Conservation (phyloP, 2,113 vertebrate species). For the Zingel zingel region DNA sequence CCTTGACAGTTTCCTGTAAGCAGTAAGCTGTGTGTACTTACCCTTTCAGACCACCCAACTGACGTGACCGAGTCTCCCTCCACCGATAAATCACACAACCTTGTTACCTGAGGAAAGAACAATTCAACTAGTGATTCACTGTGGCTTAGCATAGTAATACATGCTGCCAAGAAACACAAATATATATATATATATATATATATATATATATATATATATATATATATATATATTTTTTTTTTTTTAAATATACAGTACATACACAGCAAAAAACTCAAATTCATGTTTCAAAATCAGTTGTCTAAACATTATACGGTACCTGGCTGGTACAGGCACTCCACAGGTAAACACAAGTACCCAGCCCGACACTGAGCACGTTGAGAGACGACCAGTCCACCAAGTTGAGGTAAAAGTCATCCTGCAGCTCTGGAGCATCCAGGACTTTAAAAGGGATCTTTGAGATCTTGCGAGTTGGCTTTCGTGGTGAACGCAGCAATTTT, state of each 20-base stretch:
- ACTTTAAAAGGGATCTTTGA: slow-evolving; percentile 98
- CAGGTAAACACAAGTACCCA: slow-evolving; percentile 95
- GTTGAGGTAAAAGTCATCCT: slow-evolving; percentile 96
- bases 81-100: slow-evolving; percentile 93
- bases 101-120: slow-evolving; percentile 86
- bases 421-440: slow-evolving; percentile 92
- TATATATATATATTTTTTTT: no score
- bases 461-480: slow-evolving; percentile 95
- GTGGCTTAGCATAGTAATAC: neutral
- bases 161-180: neutral
- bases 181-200: no score
- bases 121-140: neutral
- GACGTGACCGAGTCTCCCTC: slow-evolving; percentile 95
- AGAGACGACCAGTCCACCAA: slow-evolving; percentile 96
- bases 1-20: neutral
- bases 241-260: neutral
- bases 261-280: neutral
- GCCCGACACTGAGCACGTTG: slow-evolving; percentile 93
- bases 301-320: slow-evolving; percentile 71
- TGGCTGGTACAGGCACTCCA: slow-evolving; percentile 97
- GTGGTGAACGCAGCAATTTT: slow-evolving; percentile 92
- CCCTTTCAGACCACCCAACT: slow-evolving; percentile 94
- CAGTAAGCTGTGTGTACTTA: slow-evolving; percentile 71
- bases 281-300: neutral
- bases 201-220: no score